phyloP scores from a whole-genome alignment of 2,888 invertebrate genomes.

The Stenolophus ochropezus region DNA sequence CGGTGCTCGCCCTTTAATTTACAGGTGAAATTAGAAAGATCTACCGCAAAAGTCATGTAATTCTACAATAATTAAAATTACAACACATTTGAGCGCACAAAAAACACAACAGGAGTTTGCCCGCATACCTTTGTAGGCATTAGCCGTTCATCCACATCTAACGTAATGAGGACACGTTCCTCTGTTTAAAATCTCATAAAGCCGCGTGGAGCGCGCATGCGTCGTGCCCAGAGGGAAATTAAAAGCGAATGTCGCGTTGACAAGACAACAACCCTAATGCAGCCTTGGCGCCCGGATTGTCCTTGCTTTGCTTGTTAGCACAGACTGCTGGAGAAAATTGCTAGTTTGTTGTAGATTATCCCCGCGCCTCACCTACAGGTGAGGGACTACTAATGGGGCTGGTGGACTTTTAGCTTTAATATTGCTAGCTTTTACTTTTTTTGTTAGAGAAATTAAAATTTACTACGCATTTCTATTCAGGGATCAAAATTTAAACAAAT shows the following conservation, averaged over 20 bases:
- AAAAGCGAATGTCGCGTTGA: conserved; percentile 55
- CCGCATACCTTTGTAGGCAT: conserved; percentile 29
- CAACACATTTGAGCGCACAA: conserved; percentile 22
- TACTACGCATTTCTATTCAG: too few species aligned
- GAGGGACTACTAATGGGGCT: neutral
- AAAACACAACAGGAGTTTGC: conserved; percentile 20
- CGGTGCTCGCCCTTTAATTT: neutral
- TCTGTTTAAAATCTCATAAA: conserved; percentile 58
- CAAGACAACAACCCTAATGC: conserved; percentile 55
- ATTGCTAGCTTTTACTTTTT: too few species aligned
- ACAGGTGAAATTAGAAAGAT: conserved; percentile 20
- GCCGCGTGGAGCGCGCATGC: conserved; percentile 23
- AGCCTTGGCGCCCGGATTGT: conserved; percentile 37
- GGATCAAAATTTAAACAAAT: too few species aligned
- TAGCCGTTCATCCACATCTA: conserved; percentile 47
- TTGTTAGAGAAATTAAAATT: too few species aligned
- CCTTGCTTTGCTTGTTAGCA: conserved; percentile 36
- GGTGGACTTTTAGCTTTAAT: too few species aligned
- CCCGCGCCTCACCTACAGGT: neutral
- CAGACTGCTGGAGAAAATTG: conserved; percentile 6
- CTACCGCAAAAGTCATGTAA: conserved; percentile 21
- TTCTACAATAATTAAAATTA: conserved; percentile 41
- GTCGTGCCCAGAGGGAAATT: conserved; percentile 43
- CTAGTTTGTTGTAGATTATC: neutral
- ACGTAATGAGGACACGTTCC: conserved; percentile 57